phyloP scores from a whole-genome alignment of 2,113 vertebrate genomes.

The Macquaria australasica region DNA sequence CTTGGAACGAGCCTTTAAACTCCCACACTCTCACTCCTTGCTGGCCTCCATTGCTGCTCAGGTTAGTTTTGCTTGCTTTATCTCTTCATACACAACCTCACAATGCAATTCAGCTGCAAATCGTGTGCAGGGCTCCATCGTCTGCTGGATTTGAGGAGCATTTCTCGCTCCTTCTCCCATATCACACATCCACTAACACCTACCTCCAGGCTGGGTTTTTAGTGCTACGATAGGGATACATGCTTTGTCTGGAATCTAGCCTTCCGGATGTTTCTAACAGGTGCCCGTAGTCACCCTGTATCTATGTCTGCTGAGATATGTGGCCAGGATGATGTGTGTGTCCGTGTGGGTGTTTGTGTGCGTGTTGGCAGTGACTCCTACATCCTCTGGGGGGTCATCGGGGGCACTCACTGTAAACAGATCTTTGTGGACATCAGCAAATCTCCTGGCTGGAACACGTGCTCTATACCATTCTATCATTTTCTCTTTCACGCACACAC shows the following conservation, averaged over 20 bases:
- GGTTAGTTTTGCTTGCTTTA: constrained; percentile 31
- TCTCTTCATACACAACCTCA: constrained; percentile 26
- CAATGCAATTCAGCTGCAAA: constrained; percentile 33
- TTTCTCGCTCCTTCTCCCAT: constrained; percentile 20
- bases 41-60: constrained; percentile 20
- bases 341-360: constrained; percentile 51
- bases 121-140: constrained; percentile 1
- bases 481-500: constrained; percentile 47
- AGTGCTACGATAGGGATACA: constrained; percentile 39
- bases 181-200: constrained; percentile 27
- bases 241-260: constrained; percentile 60
- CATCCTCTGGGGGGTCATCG: constrained; percentile 73
- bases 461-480: constrained; percentile 65
- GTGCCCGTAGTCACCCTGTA: constrained; percentile 64
- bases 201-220: constrained; percentile 41
- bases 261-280: constrained; percentile 70
- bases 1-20: constrained; percentile 59
- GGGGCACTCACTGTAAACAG: constrained; percentile 78
- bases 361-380: constrained; percentile 64
- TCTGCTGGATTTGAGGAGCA: constrained; percentile 25
- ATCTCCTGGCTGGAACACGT: constrained; percentile 51
- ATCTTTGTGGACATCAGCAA: constrained; percentile 78
- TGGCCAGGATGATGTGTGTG: constrained; percentile 41
- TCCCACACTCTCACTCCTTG: constrained; percentile 56
- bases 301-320: constrained; percentile 73